Evolutionary conservation across 2,797 vertebrate genomes (phyloP).

Genomic region (Aldrovandia affinis): DNA sequence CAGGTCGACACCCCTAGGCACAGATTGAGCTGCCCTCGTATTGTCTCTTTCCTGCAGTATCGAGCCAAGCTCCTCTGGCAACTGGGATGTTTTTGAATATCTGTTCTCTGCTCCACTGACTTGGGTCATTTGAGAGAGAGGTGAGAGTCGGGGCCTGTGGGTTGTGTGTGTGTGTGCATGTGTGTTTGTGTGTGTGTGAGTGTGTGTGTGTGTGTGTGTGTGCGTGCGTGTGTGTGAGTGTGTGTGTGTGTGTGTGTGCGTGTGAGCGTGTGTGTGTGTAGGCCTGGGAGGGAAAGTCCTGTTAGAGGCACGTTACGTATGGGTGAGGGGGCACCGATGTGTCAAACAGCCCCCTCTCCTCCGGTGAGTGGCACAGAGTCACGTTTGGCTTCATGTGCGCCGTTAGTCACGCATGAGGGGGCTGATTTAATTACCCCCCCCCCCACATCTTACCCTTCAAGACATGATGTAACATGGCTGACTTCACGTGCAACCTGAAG

Average conservation of each 20-base stretch:
- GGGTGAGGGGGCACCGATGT: slow-evolving; percentile 48
- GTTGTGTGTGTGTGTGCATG: not conserved
- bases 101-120: not conserved
- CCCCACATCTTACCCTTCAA: not conserved
- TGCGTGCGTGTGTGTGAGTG: not conserved
- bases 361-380: slow-evolving; percentile 20
- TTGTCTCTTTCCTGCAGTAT: not conserved
- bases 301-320: slow-evolving; percentile 45
- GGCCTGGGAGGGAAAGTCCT: slow-evolving; percentile 55
- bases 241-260: not conserved
- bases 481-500: not conserved
- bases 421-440: slow-evolving; percentile 65
- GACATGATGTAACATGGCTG: not conserved
- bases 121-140: too few relatives aligned
- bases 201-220: not conserved
- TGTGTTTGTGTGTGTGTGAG: not conserved
- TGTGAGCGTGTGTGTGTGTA: slow-evolving; percentile 40
- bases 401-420: slow-evolving; percentile 57
- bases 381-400: slow-evolving; percentile 60
- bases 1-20: not conserved
- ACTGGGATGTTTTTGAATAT: not conserved
- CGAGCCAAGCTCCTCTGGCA: not conserved
- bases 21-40: not conserved
- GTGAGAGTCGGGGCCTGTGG: not conserved
- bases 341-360: slow-evolving; percentile 8